These are phyloP conservation scores for Thamnaconus septentrionalis DNA, from an alignment of 2,113 vertebrate species.

Conservation along the genomic window DNA sequence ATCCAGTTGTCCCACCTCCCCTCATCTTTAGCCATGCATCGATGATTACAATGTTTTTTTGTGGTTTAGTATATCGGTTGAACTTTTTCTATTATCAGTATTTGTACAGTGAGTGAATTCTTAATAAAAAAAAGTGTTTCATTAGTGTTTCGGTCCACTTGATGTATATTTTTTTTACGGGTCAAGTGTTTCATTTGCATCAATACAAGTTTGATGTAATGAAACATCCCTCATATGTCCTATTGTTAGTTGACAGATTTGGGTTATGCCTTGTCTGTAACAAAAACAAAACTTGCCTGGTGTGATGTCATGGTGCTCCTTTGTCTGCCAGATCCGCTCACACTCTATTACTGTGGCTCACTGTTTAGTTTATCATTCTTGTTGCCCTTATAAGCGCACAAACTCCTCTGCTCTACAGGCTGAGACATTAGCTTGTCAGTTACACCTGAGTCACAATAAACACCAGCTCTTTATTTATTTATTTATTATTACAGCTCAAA, in stretches of 20 bases:
- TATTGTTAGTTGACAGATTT: not conserved
- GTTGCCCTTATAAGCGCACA: slow-evolving; percentile 57
- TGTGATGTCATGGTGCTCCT: slow-evolving; percentile 6
- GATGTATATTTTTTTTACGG: not conserved
- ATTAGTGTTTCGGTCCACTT: slow-evolving; percentile 5
- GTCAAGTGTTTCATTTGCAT: not conserved
- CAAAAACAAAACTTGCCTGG: slow-evolving; percentile 10
- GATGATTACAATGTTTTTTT: slow-evolving; percentile 28
- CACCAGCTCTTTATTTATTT: slow-evolving; percentile 58
- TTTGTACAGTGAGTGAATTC: slow-evolving; percentile 65
- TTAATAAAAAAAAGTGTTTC: slow-evolving; percentile 65
- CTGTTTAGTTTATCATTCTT: slow-evolving; percentile 29
- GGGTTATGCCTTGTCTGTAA: not conserved
- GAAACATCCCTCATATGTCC: slow-evolving; percentile 5
- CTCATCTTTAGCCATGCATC: not conserved
- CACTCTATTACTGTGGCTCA: slow-evolving; percentile 19
- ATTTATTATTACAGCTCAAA: not conserved
- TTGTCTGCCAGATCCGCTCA: slow-evolving; percentile 1
- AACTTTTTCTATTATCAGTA: slow-evolving; percentile 49
- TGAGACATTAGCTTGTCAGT: slow-evolving; percentile 30
- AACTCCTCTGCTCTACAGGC: slow-evolving; percentile 12
- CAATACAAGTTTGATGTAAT: no score
- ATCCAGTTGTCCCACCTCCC: slow-evolving; percentile 6
- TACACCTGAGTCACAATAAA: slow-evolving; percentile 22
- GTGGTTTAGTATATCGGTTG: slow-evolving; percentile 41